Evolutionary conservation across 2,113 vertebrate species (phyloP), one percentile per base, ranked within the genome.

Genomic region (Thryonomys swinderianus): DNA sequence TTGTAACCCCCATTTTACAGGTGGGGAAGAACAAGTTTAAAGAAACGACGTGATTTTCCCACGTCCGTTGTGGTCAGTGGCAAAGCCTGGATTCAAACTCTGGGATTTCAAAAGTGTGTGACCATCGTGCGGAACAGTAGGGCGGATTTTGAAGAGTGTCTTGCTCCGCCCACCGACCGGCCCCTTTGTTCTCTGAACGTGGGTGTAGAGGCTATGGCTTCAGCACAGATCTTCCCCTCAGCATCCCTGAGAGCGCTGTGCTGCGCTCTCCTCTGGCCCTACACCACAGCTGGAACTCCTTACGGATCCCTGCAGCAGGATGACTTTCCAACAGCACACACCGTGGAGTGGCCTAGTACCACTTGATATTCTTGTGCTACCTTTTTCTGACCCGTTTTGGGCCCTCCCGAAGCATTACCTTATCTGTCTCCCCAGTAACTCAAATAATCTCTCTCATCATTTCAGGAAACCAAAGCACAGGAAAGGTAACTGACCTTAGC

Each of bases 251-350:
- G 34, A 32, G 82, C 18, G 34, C 23, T n/a, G 1, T 55, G 5
- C 51, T 85, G 69, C 67, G n/a, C 40, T 57, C 62, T 57, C 66
- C 14, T 53, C 92, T 83, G 79, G 64, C 92, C 67, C 73, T 64
- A 74, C 4, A 32, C 74, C 73, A 88, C 92, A 5, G 51, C 95
- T 59, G 93, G 45, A 94, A 92, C 67, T 76, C 79, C 84, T 79
- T 78, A 12, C 80, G 53, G 13, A 32, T 83, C 94, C 95, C 82
- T 82, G 88, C 89, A 92, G 90, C 62, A 67, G 87, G 48, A 94
- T 96, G 95, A 96, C 96, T 95, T 87, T 85, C 88, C 79, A 89
- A 32, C 74, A 82, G 45, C 61, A 93, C 48, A 85, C 94, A 93
- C 88, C 94, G 79, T 94, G 94, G 81, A 95, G 7, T 85, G 95